Evolutionary conservation across 2,888 invertebrate species (phyloP).

Genomic region (Phytoseiulus persimilis): DNA sequence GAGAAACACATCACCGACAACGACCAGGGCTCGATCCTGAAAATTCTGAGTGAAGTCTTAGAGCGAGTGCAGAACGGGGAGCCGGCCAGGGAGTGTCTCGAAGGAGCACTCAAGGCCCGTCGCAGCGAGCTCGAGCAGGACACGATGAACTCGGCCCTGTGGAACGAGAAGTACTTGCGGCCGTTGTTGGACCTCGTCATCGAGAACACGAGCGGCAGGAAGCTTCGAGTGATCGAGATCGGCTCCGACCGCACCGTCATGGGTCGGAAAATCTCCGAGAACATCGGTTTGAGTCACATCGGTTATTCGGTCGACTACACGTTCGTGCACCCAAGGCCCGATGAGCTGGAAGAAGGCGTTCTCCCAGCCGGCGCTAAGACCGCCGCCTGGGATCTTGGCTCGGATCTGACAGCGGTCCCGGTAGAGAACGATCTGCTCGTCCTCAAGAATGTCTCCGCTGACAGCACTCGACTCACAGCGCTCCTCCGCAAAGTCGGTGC

Average conservation of each 20-base stretch:
- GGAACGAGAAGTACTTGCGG: slow-evolving; percentile 40
- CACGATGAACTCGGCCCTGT: slow-evolving; percentile 15
- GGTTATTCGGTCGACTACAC: slow-evolving; percentile 34
- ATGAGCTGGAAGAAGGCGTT: slow-evolving; percentile 33
- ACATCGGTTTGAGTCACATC: slow-evolving; percentile 39
- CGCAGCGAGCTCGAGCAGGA: not conserved
- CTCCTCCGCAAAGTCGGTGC: not conserved
- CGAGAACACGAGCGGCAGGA: slow-evolving; percentile 49
- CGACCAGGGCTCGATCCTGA: not conserved
- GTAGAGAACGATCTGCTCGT: slow-evolving; percentile 7
- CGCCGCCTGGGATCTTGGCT: slow-evolving; percentile 5
- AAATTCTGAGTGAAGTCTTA: slow-evolving; percentile 25
- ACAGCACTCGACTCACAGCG: not conserved
- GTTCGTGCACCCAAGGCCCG: slow-evolving; percentile 22
- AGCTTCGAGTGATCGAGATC: slow-evolving; percentile 47
- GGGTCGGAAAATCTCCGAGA: slow-evolving; percentile 46
- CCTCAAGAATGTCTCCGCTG: not conserved
- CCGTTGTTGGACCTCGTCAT: slow-evolving; percentile 41
- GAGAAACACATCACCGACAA: slow-evolving; percentile 45
- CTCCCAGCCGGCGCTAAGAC: slow-evolving; percentile 12
- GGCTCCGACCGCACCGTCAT: slow-evolving; percentile 47
- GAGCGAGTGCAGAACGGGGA: slow-evolving; percentile 40
- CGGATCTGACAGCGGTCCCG: not conserved
- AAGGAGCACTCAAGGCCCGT: slow-evolving; percentile 12
- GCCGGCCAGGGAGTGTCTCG: slow-evolving; percentile 1